Evolutionary conservation across 2,113 vertebrate species (phyloP).

Genomic region (Esox niger): DNA sequence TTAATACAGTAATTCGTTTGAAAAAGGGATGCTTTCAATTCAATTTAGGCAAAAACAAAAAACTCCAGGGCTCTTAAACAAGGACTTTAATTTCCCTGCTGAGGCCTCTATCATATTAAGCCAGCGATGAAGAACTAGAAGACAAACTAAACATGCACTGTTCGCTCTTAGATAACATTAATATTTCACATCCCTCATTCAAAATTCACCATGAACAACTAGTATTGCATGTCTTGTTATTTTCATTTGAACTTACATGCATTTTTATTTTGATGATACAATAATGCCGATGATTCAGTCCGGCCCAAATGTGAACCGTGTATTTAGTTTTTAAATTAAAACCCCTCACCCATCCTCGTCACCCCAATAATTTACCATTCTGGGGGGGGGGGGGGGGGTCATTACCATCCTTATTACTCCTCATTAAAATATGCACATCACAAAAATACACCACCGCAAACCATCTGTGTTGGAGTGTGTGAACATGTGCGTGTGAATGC

Average conservation of each 20-base stretch:
- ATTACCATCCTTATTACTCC: slow-evolving; percentile 78
- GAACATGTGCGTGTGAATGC: slow-evolving; percentile 14
- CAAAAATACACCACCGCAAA: slow-evolving; percentile 53
- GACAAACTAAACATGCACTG: slow-evolving; percentile 62
- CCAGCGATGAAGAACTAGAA: slow-evolving; percentile 29
- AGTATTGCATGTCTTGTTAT: slow-evolving; percentile 42
- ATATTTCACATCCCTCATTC: slow-evolving; percentile 69
- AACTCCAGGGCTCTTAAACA: slow-evolving; percentile 57
- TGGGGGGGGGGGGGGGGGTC: slow-evolving; percentile 32
- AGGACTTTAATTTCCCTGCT: slow-evolving; percentile 67
- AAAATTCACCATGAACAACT: slow-evolving; percentile 67
- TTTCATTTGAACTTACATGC: slow-evolving; percentile 3
- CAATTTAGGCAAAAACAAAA: slow-evolving; percentile 55
- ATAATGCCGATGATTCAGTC: too few relatives aligned
- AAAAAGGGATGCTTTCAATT: slow-evolving; percentile 74
- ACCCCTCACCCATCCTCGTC: neutral
- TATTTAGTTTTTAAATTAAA: slow-evolving; percentile 4
- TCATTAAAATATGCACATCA: slow-evolving; percentile 77
- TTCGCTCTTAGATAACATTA: slow-evolving; percentile 68
- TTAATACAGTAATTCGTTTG: slow-evolving; percentile 78
- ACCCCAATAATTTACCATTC: neutral
- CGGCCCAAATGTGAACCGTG: neutral
- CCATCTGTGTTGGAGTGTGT: slow-evolving; percentile 32
- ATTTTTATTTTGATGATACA: neutral
- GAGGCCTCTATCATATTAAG: slow-evolving; percentile 47